Base-by-base conservation (phyloP, 2,797 vertebrate genomes). In the Catamblyrhynchus diadema region DNA sequence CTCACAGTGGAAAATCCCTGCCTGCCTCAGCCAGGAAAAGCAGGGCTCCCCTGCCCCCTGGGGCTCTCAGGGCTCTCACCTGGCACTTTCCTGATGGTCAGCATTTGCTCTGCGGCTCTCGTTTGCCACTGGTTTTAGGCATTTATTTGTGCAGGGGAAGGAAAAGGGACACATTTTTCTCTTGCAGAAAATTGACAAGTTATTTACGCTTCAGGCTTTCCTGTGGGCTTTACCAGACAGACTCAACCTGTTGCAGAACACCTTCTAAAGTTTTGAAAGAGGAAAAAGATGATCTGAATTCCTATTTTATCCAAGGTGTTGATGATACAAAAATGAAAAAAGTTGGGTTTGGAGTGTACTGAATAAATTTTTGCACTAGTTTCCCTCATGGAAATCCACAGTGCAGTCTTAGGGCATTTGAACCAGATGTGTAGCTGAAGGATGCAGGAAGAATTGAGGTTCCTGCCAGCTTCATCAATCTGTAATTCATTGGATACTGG, bases 281-380 rank as follows among this genome's bases (percentile, higher is more conserved):
- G 22, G 17, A 53, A 53, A 25, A n/a, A 2, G 9, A 53, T 37
- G 1, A n/a, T 56, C 15, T 35, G 28, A 14, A 30, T 48, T 82
- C 59, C 25, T 66, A 2, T 82, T 86, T 90, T 32, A 48, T 80
- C 56, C 48, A 22, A 19, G 14, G 2, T 9, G 11, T 30, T 82
- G 24, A 25, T 37, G 33, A 21, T 11, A 53, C 5, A 65, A 33
- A 67, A 57, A 25, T 32, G 5, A 15, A 50, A 75, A 18, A 33
- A 3, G 1, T 5, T 6, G 0, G 3, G 2, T 35, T 87, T 71
- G 42, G 21, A 4, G 9, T 30, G 44, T 30, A 21, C 10, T 64
- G 32, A n/a, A 32, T 25, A 27, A 3, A 4, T 56, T 80, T 81
- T 62, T 24, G 20, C 11, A 22, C 11, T 39, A 9, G 19, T 71